Evolutionary conservation across 2,888 invertebrate genomes (phyloP).

Genomic region (Cremastobaeus sp.): DNA sequence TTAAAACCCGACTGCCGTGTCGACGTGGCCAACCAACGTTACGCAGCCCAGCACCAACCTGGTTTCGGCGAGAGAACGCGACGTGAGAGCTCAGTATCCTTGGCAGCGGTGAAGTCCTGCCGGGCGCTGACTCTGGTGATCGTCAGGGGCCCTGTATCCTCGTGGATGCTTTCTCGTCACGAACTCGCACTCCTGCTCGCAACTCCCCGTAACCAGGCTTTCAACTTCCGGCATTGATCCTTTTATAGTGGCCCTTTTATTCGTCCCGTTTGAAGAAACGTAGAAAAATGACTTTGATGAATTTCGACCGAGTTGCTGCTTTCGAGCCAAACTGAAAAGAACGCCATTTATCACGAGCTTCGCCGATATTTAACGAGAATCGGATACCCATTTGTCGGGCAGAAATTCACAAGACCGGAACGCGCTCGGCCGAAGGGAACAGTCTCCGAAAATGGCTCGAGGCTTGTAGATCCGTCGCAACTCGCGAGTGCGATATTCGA

Average conservation of each 20-base stretch:
- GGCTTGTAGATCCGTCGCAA: conserved; percentile 15
- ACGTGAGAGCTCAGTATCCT: no score
- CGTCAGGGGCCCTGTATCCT: no score
- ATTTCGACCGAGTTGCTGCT: conserved; percentile 15
- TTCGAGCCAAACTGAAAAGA: not conserved
- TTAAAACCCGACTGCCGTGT: no score
- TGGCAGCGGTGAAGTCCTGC: no score
- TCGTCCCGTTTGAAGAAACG: conserved; percentile 41
- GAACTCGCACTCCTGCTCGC: not conserved
- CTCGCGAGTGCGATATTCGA: not conserved
- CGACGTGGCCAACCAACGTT: no score
- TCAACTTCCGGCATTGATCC: conserved; percentile 28
- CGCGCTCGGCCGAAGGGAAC: conserved; percentile 12
- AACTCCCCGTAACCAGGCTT: conserved; percentile 4
- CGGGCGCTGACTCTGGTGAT: not conserved
- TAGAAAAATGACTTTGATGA: conserved; percentile 25
- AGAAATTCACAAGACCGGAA: conserved; percentile 3
- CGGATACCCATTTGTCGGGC: not conserved
- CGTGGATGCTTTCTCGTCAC: no score
- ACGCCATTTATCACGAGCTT: conserved; percentile 6
- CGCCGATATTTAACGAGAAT: conserved; percentile 7
- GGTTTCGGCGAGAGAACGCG: no score
- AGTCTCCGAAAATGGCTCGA: conserved; percentile 31
- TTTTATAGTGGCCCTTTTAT: conserved; percentile 33
- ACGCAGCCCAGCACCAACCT: no score